Percentiles rank a stretch among this genome's conserved stretches.
These are phyloP conservation scores for Hyles lineata DNA, from an alignment of 2,888 invertebrate species.

Conservation along the genomic window DNA sequence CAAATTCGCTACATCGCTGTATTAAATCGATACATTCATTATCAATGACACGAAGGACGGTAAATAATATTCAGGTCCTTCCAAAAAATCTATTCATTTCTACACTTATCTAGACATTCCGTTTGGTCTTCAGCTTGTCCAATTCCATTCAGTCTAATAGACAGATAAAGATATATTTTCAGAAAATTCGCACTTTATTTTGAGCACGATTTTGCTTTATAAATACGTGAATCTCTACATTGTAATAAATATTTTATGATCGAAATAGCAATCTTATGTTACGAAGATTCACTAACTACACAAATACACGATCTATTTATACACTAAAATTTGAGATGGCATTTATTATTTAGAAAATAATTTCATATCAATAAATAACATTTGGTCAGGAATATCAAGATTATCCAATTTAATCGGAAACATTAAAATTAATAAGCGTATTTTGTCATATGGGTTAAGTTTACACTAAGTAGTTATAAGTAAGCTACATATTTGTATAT, in stretches of 20 bases:
- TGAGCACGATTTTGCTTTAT: slow-evolving; percentile 19
- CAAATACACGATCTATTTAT: slow-evolving; percentile 60
- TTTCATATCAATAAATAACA: slow-evolving; percentile 74
- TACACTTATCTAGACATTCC: slow-evolving; percentile 46
- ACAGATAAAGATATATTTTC: slow-evolving; percentile 14
- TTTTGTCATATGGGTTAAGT: slow-evolving; percentile 79
- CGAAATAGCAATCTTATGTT: slow-evolving; percentile 42
- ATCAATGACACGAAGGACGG: slow-evolving; percentile 68
- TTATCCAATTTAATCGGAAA: slow-evolving; percentile 83
- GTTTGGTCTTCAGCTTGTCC: slow-evolving; percentile 44
- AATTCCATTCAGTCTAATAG: slow-evolving; percentile 58
- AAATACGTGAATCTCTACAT: slow-evolving; percentile 20
- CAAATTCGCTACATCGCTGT: slow-evolving; percentile 7
- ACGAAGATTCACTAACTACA: slow-evolving; percentile 44
- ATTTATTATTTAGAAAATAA: slow-evolving; percentile 72
- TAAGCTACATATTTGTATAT: slow-evolving; percentile 23
- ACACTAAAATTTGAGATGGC: slow-evolving; percentile 72
- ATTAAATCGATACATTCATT: background rate
- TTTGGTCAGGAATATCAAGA: slow-evolving; percentile 84
- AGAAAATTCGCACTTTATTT: slow-evolving; percentile 18
- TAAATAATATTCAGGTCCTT: slow-evolving; percentile 63
- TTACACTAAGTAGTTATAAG: slow-evolving; percentile 58
- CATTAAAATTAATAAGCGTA: slow-evolving; percentile 85
- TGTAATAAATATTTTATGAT: slow-evolving; percentile 15
- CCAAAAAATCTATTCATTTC: slow-evolving; percentile 30